These are phyloP conservation scores for Athene noctua DNA, from an alignment of 2,113 vertebrate species.

Conservation along the genomic window DNA sequence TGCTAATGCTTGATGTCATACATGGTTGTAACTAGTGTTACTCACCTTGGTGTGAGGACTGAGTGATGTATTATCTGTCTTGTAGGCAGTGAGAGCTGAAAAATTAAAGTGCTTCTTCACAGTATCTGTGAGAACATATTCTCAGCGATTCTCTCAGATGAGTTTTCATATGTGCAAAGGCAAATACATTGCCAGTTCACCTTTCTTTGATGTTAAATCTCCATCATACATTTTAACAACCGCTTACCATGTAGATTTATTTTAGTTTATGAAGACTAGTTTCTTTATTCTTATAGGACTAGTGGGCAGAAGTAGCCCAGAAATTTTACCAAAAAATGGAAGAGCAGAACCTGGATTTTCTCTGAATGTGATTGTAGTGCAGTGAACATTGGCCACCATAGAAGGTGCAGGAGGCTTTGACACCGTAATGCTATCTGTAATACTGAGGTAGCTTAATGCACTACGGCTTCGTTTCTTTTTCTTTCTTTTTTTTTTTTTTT, in stretches of 20 bases:
- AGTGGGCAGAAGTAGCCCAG: neutral
- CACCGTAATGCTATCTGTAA: neutral
- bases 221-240: neutral
- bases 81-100: neutral
- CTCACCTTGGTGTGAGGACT: neutral
- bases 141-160: neutral
- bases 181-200: neutral
- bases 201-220: neutral
- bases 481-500: fast-evolving
- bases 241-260: neutral
- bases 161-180: neutral
- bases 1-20: neutral
- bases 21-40: neutral
- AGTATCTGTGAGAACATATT: neutral
- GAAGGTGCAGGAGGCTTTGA: neutral
- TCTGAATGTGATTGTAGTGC: neutral
- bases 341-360: neutral
- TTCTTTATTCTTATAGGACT: neutral
- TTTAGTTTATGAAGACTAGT: neutral
- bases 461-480: neutral
- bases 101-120: neutral
- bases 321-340: neutral
- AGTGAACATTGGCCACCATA: neutral
- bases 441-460: neutral
- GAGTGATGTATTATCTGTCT: neutral